These are phyloP conservation scores for Phylloscopus trochiloides DNA, from an alignment of 2,113 vertebrate species.

Conservation along the genomic window DNA sequence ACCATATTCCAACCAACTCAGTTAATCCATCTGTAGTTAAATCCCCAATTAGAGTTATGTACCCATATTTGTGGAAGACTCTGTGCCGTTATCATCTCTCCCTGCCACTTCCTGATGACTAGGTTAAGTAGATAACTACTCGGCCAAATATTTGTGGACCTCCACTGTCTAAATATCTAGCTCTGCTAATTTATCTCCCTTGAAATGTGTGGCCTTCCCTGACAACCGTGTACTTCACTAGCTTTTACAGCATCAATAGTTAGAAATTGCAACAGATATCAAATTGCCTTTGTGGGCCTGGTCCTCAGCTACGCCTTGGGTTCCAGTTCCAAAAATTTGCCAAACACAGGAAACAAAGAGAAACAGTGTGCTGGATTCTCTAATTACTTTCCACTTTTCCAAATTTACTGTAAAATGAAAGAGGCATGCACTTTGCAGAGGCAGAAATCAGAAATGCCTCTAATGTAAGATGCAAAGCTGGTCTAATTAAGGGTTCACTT, in stretches of 20 bases:
- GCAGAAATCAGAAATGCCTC: background rate
- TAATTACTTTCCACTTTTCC: background rate
- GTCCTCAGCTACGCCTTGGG: background rate
- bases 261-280: background rate
- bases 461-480: background rate
- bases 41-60: background rate
- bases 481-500: background rate
- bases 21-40: background rate
- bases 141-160: background rate
- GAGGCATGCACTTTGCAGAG: background rate
- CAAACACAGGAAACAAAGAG: background rate
- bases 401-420: background rate
- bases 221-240: background rate
- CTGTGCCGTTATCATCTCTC: fast-evolving
- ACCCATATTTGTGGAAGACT: background rate
- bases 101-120: background rate
- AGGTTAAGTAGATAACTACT: background rate
- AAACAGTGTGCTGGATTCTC: background rate
- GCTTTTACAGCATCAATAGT: background rate
- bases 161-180: background rate
- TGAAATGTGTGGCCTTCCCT: background rate
- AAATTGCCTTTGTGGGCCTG: background rate
- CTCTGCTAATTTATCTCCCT: background rate
- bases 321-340: background rate
- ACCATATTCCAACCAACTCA: background rate